phyloP scores from a whole-genome alignment of 2,888 invertebrate species.

The Tenthredo scrophulariae region DNA sequence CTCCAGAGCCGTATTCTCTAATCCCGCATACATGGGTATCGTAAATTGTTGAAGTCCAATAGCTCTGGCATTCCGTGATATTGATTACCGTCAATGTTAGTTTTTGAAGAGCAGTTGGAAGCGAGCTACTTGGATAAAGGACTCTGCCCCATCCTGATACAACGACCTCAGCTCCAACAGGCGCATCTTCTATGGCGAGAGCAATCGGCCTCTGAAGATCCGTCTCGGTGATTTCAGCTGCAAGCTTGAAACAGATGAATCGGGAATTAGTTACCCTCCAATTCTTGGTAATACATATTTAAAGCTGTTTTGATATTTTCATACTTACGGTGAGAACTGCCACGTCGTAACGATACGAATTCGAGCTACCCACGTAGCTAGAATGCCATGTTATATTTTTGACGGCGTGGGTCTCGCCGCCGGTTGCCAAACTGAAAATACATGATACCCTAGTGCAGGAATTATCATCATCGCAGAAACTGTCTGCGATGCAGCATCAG shows the following conservation, averaged over 20 bases:
- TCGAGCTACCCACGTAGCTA: neutral
- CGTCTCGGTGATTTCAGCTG: constrained; percentile 29
- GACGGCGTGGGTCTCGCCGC: constrained; percentile 51
- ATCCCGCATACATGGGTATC: constrained; percentile 23
- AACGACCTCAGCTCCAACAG: constrained; percentile 10
- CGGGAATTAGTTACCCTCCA: neutral
- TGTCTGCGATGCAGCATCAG: neutral
- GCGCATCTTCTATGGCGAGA: constrained; percentile 19
- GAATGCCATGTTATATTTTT: neutral
- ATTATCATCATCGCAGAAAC: neutral
- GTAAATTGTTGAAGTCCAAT: constrained; percentile 21
- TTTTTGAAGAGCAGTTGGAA: constrained; percentile 57
- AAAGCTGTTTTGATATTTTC: neutral
- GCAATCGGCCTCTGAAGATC: constrained; percentile 36
- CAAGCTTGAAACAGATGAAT: constrained; percentile 17
- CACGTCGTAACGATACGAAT: constrained; percentile 39
- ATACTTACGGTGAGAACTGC: constrained; percentile 38
- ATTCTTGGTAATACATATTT: neutral
- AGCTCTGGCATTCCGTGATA: constrained; percentile 53
- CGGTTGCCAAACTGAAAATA: constrained; percentile 63
- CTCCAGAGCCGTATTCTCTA: constrained; percentile 6
- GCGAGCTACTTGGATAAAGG: constrained; percentile 53
- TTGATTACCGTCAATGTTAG: constrained; percentile 44
- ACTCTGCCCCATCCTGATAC: constrained; percentile 46
- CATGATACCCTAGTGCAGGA: constrained; percentile 46